Conservation (phyloP, 2,113 vertebrate species). For the Euleptes europaea region DNA sequence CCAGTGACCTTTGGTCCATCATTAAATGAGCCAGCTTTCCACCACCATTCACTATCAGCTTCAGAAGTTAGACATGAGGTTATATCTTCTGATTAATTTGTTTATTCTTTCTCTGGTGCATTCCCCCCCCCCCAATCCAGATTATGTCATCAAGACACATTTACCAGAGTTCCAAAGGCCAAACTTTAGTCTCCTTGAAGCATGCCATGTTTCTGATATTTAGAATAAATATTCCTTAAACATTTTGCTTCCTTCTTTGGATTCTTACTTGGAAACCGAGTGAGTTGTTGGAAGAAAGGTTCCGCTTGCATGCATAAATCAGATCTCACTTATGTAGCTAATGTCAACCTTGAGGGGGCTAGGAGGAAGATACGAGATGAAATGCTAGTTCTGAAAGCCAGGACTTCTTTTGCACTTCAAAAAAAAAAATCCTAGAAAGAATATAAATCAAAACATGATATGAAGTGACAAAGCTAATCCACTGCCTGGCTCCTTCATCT, state of each 20-base stretch:
- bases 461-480: constrained; percentile 54
- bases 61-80: neutral
- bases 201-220: neutral
- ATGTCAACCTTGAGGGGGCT: constrained; percentile 25
- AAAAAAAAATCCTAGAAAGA: constrained; percentile 51
- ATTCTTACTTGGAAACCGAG: neutral
- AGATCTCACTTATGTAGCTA: constrained; percentile 48
- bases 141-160: neutral
- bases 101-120: neutral
- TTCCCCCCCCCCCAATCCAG: neutral
- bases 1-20: neutral
- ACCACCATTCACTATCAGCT: neutral
- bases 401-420: constrained; percentile 52
- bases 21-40: neutral
- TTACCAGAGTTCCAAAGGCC: neutral
- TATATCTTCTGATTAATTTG: neutral
- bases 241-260: constrained; percentile 1
- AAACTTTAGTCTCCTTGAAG: neutral
- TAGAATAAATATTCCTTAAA: constrained; percentile 8
- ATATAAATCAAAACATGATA: constrained; percentile 68
- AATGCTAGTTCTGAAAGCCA: constrained; percentile 47
- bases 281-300: constrained; percentile 3
- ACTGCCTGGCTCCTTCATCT: constrained; percentile 54
- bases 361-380: constrained; percentile 42
- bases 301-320: constrained; percentile 59